Base-by-base conservation (phyloP, 2,797 vertebrate genomes). In the Pantherophis alleghaniensis region DNA sequence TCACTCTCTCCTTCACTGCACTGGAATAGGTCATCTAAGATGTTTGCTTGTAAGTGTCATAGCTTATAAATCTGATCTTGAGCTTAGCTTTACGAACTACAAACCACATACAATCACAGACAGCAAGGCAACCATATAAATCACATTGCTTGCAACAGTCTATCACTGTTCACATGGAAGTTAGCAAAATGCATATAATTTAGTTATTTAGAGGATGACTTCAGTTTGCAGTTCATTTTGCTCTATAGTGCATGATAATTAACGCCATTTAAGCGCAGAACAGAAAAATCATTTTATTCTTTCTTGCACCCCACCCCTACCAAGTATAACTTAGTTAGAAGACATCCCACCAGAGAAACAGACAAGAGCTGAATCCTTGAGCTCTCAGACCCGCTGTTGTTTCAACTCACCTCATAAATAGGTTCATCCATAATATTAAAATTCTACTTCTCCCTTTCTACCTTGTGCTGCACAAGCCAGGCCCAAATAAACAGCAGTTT, bases 11-110 rank as follows among this genome's bases (percentile, higher is more conserved):
- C 53, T 87, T 61, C 51, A 69, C 61, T 94, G 69, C n/a, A 86
- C 91, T 94, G 87, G 93, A 89, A 94, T 16, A 32, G 13, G 28
- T 42, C 28, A 94, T 83, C n/a, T 59, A 86, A 94, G 57, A n/a
- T 90, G 14, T 1, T 14, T 92, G 11, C 28, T 94, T 89, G 37
- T 24, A 47, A 83, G 20, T 42, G 74, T 83, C 93, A 92, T 59
- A 51, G 92, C 89, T 93, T 88, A 91, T 69, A 53, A 86, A 26
- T 89, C 53, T 93, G 28, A 24, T 56, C 53, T 74, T 89, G 86
- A 93, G 88, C 55, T 87, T 92, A 96, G 94, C 88, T 92, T 94
- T 79, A 93, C 91, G 87, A 59, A 55, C 91, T 42, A 51, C 37
- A 32, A 90, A 32, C n/a, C 63, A 90, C 63, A 90, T 14, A 24